phyloP scores from a whole-genome alignment of 2,113 vertebrate genomes.

The Erythrocercus mccallii region DNA sequence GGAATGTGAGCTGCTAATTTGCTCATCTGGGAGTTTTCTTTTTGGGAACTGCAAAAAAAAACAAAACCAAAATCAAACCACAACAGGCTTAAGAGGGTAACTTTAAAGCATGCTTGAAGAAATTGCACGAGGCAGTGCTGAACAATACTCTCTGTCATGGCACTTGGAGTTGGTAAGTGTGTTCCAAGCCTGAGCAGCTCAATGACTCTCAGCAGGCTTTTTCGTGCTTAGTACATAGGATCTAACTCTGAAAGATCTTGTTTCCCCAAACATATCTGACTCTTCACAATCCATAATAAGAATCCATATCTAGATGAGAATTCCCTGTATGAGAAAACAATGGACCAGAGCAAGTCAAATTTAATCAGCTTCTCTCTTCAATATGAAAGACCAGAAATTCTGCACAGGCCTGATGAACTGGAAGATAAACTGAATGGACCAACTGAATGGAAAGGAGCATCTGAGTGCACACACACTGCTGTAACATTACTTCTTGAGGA shows the following conservation, averaged over 20 bases:
- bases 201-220: not conserved
- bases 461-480: not conserved
- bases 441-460: not conserved
- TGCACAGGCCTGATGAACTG: not conserved
- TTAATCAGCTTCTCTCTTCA: not conserved
- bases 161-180: not conserved
- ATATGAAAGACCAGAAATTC: not conserved
- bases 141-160: not conserved
- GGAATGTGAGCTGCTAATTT: not conserved
- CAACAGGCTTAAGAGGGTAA: not conserved
- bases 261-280: not conserved
- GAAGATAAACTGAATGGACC: not conserved
- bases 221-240: not conserved
- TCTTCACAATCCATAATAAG: not conserved
- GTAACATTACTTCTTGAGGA: not conserved
- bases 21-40: not conserved
- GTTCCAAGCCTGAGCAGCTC: not conserved
- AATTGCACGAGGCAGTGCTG: not conserved
- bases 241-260: not conserved
- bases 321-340: not conserved
- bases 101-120: not conserved
- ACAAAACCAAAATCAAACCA: not conserved
- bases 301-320: not conserved
- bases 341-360: not conserved
- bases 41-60: constrained; percentile 28